These are phyloP conservation scores for Pollenia griseotomentosa DNA, from an alignment of 2,888 invertebrate species.

Conservation along the genomic window DNA sequence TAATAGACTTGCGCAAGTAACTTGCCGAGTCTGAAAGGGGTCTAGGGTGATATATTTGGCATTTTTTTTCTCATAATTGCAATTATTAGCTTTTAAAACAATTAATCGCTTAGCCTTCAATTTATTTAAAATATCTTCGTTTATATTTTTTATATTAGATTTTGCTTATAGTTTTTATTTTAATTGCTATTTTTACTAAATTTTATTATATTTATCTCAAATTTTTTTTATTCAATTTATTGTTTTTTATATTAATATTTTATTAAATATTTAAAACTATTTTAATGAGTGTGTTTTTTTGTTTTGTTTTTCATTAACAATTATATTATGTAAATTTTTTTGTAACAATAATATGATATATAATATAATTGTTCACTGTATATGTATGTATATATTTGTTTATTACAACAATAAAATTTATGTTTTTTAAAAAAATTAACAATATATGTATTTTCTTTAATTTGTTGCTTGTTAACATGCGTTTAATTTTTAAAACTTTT, in stretches of 20 bases:
- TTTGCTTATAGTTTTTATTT: background rate
- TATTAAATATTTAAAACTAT: conserved; percentile 62
- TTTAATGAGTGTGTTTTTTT: conserved; percentile 40
- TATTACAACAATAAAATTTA: conserved; percentile 61
- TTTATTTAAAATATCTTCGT: no score
- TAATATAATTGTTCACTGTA: conserved; percentile 59
- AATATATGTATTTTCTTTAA: conserved; percentile 40
- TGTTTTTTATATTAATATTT: conserved; percentile 48
- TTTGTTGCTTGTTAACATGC: conserved; percentile 55
- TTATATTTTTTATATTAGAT: background rate
- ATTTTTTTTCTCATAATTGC: no score
- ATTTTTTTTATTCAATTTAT: conserved; percentile 23
- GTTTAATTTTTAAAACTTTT: conserved; percentile 38
- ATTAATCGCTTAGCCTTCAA: no score
- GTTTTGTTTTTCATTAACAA: conserved; percentile 56
- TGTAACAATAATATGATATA: conserved; percentile 69
- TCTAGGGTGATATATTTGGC: no score
- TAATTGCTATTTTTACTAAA: conserved; percentile 9
- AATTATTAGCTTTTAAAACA: no score
- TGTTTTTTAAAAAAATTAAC: conserved; percentile 47
- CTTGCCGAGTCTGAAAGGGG: no score
- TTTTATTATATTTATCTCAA: background rate
- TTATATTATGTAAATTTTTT: conserved; percentile 64
- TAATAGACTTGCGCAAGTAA: no score
- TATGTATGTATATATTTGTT: conserved; percentile 41